These are phyloP conservation scores for Axis porcinus DNA, from an alignment of 2,113 vertebrate genomes.

Conservation along the genomic window DNA sequence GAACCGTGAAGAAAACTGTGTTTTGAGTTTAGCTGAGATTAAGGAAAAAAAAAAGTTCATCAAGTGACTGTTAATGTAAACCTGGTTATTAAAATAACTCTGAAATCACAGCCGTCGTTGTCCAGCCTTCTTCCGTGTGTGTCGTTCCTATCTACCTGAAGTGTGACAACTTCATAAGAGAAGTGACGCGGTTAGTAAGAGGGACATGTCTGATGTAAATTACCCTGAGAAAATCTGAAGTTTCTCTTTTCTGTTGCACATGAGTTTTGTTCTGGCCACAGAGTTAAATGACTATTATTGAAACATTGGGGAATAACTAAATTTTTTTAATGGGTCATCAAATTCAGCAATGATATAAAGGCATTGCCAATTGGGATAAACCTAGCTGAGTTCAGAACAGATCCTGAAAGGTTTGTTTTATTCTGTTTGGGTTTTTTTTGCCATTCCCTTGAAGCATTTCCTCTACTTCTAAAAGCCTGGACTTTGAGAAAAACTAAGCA, in stretches of 20 bases:
- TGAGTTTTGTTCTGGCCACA: neutral
- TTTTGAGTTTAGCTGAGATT: constrained; percentile 72
- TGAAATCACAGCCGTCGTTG: neutral
- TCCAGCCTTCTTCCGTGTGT: neutral
- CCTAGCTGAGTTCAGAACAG: neutral
- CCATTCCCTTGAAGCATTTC: neutral
- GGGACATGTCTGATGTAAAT: neutral
- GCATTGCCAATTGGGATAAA: neutral
- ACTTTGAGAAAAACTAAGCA: neutral
- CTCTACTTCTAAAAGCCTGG: neutral
- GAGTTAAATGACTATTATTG: neutral
- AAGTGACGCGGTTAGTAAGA: neutral
- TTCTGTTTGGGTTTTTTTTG: neutral
- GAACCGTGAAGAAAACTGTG: constrained; percentile 72
- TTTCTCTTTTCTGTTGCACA: neutral
- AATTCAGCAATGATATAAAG: neutral
- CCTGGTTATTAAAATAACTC: constrained; percentile 75
- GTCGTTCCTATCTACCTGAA: neutral
- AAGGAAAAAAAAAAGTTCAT: constrained; percentile 42
- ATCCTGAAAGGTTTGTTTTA: neutral
- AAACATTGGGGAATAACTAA: neutral
- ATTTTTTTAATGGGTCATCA: neutral
- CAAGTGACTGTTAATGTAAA: constrained; percentile 75
- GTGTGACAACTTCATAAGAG: neutral
- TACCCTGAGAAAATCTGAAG: neutral